Evolutionary conservation across 2,797 vertebrate species (phyloP), one percentile per base, ranked within the genome.

Genomic region (Smutsia gigantea): DNA sequence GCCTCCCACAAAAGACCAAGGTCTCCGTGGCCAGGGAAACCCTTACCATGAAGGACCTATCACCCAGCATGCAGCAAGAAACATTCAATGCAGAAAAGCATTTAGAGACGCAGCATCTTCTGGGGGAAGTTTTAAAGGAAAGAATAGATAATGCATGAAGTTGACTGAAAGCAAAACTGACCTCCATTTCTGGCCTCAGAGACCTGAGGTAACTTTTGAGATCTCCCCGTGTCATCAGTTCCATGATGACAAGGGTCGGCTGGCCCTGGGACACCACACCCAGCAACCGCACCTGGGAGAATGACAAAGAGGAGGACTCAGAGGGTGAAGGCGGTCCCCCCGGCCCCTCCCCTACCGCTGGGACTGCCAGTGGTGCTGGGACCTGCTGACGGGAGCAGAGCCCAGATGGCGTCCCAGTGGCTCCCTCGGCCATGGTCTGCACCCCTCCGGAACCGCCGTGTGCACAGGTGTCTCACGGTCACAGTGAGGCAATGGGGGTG

Each of bases 251-350:
- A 98, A 99, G 98, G 0, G 99, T 99, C 31, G 99, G 99, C 97
- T 99, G 99, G 96, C 99, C 99, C 98, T 99, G 99, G 93, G 99
- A 99, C 96, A 99, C 99, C 95, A 99, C 99, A 0, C 99, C 99
- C 96, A 99, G 99, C 94, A 99, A 98, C 29, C 99, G 99, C 97
- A 99, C 99, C 99, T 99, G 93, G 4, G 53, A 94, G 31, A 46
- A 72, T 10, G 37, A 87, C 61, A 86, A 21, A 23, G 72, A 77
- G 87, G 82, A 57, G 17, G 66, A 8, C 55, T 96, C 37, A 97
- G 96, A 39, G 4, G 2, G 12, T 17, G 49, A 39, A 34, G 8
- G 23, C 5, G 4, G 5, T 8, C 71, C 42, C 0, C 0, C 13
- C 4, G 0, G 7, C 18, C 10, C 37, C 34, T 1, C 18, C 37